Evolutionary conservation across 2,888 invertebrate genomes (phyloP), one percentile per base, ranked within the genome.

Genomic region (Asteroscopus sphinx): DNA sequence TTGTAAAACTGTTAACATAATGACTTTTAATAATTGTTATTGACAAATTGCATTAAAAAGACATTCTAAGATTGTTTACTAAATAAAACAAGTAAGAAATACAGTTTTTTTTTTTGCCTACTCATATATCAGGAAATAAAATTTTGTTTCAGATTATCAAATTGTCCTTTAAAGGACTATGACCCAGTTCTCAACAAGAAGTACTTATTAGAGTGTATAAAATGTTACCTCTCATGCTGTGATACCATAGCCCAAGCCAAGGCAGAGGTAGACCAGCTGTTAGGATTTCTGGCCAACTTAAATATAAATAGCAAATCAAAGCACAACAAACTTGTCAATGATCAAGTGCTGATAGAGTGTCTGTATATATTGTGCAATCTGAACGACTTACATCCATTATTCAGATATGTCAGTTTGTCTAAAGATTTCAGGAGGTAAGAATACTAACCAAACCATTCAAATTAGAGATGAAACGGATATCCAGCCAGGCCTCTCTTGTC

Each of bases 131-230:
- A n/a, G 5, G 3, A 9, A 21, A 28, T 28, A 8, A 28, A 35
- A 17, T 39, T 30, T 63, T 33, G 28, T 90, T 90, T 21, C 87
- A 97, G 96, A 77, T 89, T 96, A 67, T 96, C 96, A 80, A 94
- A 95, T 59, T 92, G 94, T 71, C 89, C 94, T 17, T 65, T 95
- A 3, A 87, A 88, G 25, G 92, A 94, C 52, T 97, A 95, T 86
- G 96, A 97, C 82, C 95, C 96, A 25, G 94, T 95, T 42, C 94
- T 97, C 4, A 97, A 98, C 77, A 93, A 92, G 62, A 96, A 95
- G 63, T 96, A 97, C 81, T 86, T 97, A 45, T 89, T 96, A 59
- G 97, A 97, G 87, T 97, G 97, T 80, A 86, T 97, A 4, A 96
- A 96, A 80, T 95, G 95, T 79, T 92, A 96, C 52, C 86, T 97